These are phyloP conservation scores for Rhingia rostrata DNA, from an alignment of 2,888 invertebrate genomes.

Conservation along the genomic window DNA sequence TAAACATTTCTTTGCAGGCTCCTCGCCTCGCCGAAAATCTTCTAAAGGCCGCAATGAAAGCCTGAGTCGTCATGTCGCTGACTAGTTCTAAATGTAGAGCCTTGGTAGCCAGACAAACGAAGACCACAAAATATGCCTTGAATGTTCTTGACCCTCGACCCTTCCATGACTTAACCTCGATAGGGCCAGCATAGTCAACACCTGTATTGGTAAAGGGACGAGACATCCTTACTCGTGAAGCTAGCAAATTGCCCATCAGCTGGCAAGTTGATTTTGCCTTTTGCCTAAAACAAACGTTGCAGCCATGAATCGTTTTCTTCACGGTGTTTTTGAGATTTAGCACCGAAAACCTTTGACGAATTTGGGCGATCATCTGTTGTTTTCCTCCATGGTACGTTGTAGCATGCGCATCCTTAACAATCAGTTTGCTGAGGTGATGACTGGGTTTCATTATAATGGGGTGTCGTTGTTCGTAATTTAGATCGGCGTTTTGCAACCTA, in stretches of 20 bases:
- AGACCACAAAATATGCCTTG: slow-evolving; percentile 75
- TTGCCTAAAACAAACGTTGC: slow-evolving; percentile 50
- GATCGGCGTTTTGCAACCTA: slow-evolving; percentile 20
- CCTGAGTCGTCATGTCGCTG: slow-evolving; percentile 72
- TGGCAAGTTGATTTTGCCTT: background rate
- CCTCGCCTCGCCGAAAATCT: slow-evolving; percentile 15
- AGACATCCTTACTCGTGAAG: slow-evolving; percentile 27
- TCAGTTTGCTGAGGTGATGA: slow-evolving; percentile 1
- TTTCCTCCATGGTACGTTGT: slow-evolving; percentile 2
- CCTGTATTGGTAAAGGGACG: slow-evolving; percentile 59
- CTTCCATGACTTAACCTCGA: slow-evolving; percentile 54
- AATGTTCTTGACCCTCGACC: slow-evolving; percentile 58
- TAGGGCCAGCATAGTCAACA: slow-evolving; percentile 72
- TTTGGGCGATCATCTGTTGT: background rate
- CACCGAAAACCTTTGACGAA: slow-evolving; percentile 33
- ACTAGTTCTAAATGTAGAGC: slow-evolving; percentile 77
- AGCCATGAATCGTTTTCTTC: slow-evolving; percentile 43
- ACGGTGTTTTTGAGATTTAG: slow-evolving; percentile 4
- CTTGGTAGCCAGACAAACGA: slow-evolving; percentile 75
- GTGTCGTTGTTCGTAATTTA: slow-evolving; percentile 10
- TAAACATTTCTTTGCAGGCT: slow-evolving; percentile 14
- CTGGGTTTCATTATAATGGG: slow-evolving; percentile 10
- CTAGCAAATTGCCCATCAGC: slow-evolving; percentile 60
- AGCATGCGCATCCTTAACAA: slow-evolving; percentile 4
- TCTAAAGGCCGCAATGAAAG: slow-evolving; percentile 75